These are phyloP conservation scores for Drosophila quadrilineata DNA, from an alignment of 1,140 invertebrate genomes.

Conservation along the genomic window DNA sequence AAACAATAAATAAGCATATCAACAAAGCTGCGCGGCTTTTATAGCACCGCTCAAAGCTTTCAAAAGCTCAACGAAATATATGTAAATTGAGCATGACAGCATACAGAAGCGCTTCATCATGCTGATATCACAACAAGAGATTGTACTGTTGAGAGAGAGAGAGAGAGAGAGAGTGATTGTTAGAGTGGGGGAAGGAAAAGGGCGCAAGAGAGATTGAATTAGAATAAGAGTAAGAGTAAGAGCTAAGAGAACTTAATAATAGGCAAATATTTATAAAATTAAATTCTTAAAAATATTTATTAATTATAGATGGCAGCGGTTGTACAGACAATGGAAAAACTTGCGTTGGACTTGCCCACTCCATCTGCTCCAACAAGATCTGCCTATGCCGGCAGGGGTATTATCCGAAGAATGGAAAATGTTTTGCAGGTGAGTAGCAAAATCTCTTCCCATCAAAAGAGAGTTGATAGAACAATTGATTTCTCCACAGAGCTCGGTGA, in stretches of 20 bases:
- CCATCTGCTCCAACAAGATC: constrained; percentile 63
- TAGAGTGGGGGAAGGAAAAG: too few relatives aligned
- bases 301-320: constrained; percentile 57
- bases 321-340: constrained; percentile 71
- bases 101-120: too few relatives aligned
- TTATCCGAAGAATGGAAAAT: constrained; percentile 72
- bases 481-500: constrained; percentile 66
- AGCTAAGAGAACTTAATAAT: too few relatives aligned
- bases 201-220: too few relatives aligned
- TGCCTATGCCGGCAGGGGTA: constrained; percentile 70
- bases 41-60: too few relatives aligned
- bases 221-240: neutral
- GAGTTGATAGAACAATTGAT: neutral
- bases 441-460: accelerated
- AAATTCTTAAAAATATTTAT: neutral
- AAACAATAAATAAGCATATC: too few relatives aligned
- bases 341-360: constrained; percentile 67
- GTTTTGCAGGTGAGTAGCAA: constrained; percentile 79
- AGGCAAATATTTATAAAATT: neutral
- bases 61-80: too few relatives aligned
- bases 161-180: neutral
- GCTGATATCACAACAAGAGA: neutral
- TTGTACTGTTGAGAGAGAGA: too few relatives aligned
- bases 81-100: too few relatives aligned
- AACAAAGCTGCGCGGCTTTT: too few relatives aligned